phyloP scores from a whole-genome alignment of 2,888 invertebrate species.

The Acanthosepion pharaonis region DNA sequence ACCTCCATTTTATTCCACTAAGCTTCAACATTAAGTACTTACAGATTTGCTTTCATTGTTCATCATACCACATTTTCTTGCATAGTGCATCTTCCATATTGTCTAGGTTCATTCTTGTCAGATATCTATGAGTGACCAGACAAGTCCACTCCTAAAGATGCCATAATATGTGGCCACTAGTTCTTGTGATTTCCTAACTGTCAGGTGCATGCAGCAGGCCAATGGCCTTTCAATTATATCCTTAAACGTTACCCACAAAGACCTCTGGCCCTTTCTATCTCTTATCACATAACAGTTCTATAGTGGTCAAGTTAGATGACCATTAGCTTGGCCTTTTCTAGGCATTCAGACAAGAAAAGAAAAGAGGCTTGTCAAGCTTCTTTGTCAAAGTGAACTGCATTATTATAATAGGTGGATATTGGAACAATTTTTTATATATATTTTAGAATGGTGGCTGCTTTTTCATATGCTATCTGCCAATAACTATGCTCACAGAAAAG shows the following conservation, averaged over 20 bases:
- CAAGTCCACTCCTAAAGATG: conserved; percentile 33
- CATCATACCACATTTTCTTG: neutral
- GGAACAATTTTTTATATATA: conserved; percentile 21
- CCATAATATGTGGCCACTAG: conserved; percentile 33
- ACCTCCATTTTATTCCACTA: conserved; percentile 33
- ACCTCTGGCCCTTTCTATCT: conserved; percentile 21
- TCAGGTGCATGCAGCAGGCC: conserved; percentile 2
- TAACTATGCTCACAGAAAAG: neutral
- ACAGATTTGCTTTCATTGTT: conserved; percentile 11
- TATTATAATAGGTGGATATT: conserved; percentile 14
- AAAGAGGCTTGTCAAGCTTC: conserved; percentile 33
- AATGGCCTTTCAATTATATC: conserved; percentile 1
- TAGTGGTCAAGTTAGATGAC: neutral
- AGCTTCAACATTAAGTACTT: conserved; percentile 33
- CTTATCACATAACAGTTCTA: conserved; percentile 12
- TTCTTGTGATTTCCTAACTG: conserved; percentile 13
- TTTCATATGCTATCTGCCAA: conserved; percentile 17
- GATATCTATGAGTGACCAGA: conserved; percentile 33
- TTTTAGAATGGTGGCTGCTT: neutral
- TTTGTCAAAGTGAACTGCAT: conserved; percentile 8
- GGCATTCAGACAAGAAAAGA: conserved; percentile 18
- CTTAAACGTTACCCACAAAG: conserved; percentile 15
- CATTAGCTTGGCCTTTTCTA: neutral
- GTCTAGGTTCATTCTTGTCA: conserved; percentile 33
- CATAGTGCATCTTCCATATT: conserved; percentile 33